Evolutionary conservation across 2,113 vertebrate species (phyloP), one percentile per base, ranked within the genome.

Genomic region (Misgurnus mizolepis): DNA sequence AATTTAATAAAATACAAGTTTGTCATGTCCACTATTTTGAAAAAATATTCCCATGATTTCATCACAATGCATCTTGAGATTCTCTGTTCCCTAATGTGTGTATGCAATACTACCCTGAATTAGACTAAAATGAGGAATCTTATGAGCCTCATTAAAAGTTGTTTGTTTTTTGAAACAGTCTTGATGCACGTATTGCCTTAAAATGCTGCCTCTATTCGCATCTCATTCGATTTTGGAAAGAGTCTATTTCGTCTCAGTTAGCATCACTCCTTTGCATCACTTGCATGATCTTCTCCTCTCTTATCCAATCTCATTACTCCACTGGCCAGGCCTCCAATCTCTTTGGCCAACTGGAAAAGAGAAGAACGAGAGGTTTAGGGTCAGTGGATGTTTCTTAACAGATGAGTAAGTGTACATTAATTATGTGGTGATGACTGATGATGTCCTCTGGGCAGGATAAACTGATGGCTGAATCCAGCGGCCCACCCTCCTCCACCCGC

Each of bases 401-500:
- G 39, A 81, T 83, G 70, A 71, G 15, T 22, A 67, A 71, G 74
- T 22, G 39, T 43, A 76, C 41, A 76, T 82, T 76, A 64, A 78
- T 84, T 79, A 55, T 39, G 27, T 68, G 7, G 55, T 27, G 67
- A 80, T 74, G 65, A 53, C 66, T 43, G 67, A 49, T 43, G 67
- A 49, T 5, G 27, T 78, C 64, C 41, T 17, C 83, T 43, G 73
- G 50, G 10, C 15, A 66, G 69, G 12, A 74, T 72, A 49, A 66
- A 17, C 11, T 11, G 60, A 53, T 61, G 60, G 64, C 43, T 40
- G n/a, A 45, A 53, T 47, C 43, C 34, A 61, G 17, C 62, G n/a
- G 0, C 22, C 55, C 12, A 27, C 41, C n/a, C 62, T 7, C 34
- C 15, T 49, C 43, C 43, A 45, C 58, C 66, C 22, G 62, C 41